A percentile compares a stretch with the other conserved stretches of the same genome.
phyloP scores from a whole-genome alignment of 1,140 invertebrate genomes.

The Drosophila lini region DNA sequence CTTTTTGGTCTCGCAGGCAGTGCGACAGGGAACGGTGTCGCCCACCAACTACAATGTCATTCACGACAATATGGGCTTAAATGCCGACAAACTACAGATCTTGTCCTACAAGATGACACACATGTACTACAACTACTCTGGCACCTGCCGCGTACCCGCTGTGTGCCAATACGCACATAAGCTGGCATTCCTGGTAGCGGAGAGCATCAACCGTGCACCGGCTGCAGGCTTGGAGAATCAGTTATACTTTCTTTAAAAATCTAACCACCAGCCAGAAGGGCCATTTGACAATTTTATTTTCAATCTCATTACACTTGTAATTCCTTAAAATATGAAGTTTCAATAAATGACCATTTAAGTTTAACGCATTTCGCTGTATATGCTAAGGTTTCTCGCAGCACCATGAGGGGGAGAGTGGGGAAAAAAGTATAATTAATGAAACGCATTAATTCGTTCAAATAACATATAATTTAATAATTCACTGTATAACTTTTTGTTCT shows the following conservation, averaged over 20 bases:
- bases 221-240: slow-evolving; percentile 83
- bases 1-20: too few relatives aligned
- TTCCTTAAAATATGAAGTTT: not conserved
- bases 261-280: too few relatives aligned
- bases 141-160: too few relatives aligned
- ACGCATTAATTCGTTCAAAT: not conserved
- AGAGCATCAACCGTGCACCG: slow-evolving; percentile 88
- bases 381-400: not conserved
- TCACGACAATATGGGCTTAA: too few relatives aligned
- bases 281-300: not conserved
- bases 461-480: slow-evolving; percentile 49
- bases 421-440: not conserved
- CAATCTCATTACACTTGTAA: slow-evolving; percentile 26
- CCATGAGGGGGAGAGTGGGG: not conserved
- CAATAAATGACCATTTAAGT: not conserved
- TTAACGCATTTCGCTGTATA: not conserved
- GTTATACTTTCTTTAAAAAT: slow-evolving; percentile 42
- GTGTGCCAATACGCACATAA: too few relatives aligned
- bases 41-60: too few relatives aligned
- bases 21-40: too few relatives aligned
- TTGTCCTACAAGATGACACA: slow-evolving; percentile 93
- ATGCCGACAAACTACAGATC: slow-evolving; percentile 89
- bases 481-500: slow-evolving; percentile 26
- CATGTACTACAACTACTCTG: slow-evolving; percentile 93
- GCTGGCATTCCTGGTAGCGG: slow-evolving; percentile 91